Conservation (phyloP, 2,797 vertebrate genomes). For the Artibeus lituratus region DNA sequence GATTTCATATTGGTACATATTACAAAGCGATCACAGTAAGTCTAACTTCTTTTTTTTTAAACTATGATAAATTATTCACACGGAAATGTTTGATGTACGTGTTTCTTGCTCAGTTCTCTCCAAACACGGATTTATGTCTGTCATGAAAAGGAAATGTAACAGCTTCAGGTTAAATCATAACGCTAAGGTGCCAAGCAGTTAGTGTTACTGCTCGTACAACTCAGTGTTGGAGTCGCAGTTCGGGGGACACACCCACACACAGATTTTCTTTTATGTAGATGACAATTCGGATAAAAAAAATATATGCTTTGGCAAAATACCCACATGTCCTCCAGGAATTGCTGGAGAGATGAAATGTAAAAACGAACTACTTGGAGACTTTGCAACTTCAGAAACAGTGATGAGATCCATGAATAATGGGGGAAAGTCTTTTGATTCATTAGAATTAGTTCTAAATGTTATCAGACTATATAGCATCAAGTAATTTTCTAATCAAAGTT, state of each 20-base stretch:
- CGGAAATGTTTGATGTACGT: not conserved
- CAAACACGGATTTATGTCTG: conserved; percentile 9
- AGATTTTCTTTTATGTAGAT: not conserved
- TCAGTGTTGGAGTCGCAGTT: not conserved
- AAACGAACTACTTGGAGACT: not conserved
- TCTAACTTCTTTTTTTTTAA: not conserved
- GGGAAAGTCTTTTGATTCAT: not conserved
- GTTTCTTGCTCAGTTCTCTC: conserved; percentile 30
- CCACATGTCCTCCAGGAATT: not conserved
- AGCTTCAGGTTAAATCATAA: conserved; percentile 39
- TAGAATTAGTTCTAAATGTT: not conserved
- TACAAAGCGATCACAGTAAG: no score
- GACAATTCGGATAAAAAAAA: conserved; percentile 14
- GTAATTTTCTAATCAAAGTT: not conserved
- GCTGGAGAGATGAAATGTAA: not conserved
- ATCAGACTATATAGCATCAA: not conserved
- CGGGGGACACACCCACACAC: not conserved
- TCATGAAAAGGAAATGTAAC: not conserved
- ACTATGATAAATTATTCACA: conserved; percentile 24
- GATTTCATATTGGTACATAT: no score
- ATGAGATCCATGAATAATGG: not conserved
- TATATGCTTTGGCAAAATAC: not conserved
- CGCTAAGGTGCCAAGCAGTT: not conserved
- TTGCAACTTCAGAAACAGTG: not conserved
- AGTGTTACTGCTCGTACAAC: conserved; percentile 12